A percentile compares a stretch with the other conserved stretches of the same genome.
Evolutionary conservation across 2,113 vertebrate genomes (phyloP).

Genomic region (Capreolus pygargus): DNA sequence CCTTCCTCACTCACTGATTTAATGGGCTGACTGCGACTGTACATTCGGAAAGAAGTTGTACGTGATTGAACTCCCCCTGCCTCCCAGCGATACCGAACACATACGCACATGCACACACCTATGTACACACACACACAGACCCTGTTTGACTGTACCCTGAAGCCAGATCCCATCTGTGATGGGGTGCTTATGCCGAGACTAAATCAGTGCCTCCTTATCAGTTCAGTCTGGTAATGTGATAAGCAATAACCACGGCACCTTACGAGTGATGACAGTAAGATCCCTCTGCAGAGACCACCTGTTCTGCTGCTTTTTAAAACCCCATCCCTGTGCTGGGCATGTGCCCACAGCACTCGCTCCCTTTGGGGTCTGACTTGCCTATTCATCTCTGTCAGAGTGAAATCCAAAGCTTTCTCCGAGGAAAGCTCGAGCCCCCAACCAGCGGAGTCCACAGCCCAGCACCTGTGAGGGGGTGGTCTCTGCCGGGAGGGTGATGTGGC

Average conservation of each 20-base stretch:
- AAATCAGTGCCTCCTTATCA: too few relatives aligned
- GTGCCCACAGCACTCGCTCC: accelerated
- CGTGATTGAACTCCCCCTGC: accelerated
- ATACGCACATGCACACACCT: not conserved
- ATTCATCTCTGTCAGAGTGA: not conserved
- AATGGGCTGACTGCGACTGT: not conserved
- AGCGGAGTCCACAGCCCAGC: accelerated
- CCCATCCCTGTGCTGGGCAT: accelerated
- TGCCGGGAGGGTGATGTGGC: accelerated
- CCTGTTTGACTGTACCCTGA: accelerated
- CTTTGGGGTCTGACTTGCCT: not conserved
- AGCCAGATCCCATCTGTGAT: not conserved
- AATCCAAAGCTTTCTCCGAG: not conserved
- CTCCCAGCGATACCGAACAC: accelerated
- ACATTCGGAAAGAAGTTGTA: not conserved
- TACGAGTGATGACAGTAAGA: not conserved
- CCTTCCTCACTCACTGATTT: accelerated
- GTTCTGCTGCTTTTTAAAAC: not conserved
- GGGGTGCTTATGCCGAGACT: not conserved
- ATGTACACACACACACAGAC: too few relatives aligned
- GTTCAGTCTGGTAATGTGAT: not conserved
- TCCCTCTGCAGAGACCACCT: not conserved
- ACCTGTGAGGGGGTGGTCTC: not conserved
- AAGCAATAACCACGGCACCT: not conserved
- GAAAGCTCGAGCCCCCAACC: accelerated